These are phyloP conservation scores for Heterodera filipjevi DNA, from an alignment of 2,888 invertebrate genomes.

Conservation along the genomic window DNA sequence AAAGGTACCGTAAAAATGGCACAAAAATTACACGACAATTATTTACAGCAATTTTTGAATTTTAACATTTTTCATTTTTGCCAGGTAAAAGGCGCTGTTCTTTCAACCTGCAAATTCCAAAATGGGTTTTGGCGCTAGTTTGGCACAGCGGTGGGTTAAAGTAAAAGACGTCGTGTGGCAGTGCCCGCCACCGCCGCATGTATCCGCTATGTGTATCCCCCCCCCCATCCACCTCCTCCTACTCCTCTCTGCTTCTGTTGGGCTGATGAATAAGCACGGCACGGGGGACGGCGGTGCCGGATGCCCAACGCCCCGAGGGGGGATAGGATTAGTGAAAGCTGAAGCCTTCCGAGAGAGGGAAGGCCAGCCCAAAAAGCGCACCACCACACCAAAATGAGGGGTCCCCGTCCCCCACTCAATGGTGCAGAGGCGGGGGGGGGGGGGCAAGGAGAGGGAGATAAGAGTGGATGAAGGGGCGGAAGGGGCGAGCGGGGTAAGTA, in stretches of 20 bases:
- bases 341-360: background rate
- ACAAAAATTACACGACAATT: background rate
- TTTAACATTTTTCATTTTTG: too few relatives aligned
- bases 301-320: background rate
- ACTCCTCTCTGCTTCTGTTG: background rate
- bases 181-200: conserved; percentile 5
- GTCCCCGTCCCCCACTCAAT: background rate
- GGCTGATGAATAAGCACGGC: background rate
- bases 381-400: background rate
- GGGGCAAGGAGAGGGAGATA: background rate
- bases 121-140: background rate
- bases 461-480: background rate
- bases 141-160: background rate
- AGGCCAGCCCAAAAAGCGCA: background rate
- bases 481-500: background rate
- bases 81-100: background rate
- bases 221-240: background rate
- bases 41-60: too few relatives aligned
- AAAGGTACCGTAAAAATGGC: background rate
- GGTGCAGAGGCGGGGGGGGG: too few relatives aligned
- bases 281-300: background rate
- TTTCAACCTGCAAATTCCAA: background rate
- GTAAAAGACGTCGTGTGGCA: background rate
- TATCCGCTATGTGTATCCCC: background rate
- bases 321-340: conserved; percentile 3